phyloP scores from a whole-genome alignment of 2,113 vertebrate genomes.

The Entomyzon cyanotis region DNA sequence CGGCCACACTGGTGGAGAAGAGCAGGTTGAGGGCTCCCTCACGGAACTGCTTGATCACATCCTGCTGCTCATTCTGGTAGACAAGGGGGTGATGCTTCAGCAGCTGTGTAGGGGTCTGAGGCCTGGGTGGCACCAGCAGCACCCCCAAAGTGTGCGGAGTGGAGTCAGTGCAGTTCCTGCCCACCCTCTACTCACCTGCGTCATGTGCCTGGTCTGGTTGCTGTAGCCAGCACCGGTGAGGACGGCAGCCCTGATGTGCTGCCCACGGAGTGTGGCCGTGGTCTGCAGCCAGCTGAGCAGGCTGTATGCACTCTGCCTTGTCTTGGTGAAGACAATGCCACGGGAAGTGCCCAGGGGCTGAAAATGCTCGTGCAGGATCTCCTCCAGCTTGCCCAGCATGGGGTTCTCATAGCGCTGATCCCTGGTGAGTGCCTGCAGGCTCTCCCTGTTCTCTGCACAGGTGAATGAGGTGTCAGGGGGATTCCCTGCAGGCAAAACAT shows the following conservation, averaged over 20 bases:
- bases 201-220: conserved; percentile 84
- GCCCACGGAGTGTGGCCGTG: conserved; percentile 27
- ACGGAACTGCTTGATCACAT: conserved; percentile 82
- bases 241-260: conserved; percentile 73
- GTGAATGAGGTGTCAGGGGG: accelerated
- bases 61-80: conserved; percentile 76
- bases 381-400: conserved; percentile 79
- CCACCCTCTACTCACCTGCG: conserved; percentile 76
- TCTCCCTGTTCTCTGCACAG: conserved; percentile 68
- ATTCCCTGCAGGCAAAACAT: accelerated
- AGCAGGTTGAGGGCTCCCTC: conserved; percentile 82
- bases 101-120: accelerated
- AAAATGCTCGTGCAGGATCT: conserved; percentile 80
- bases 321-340: conserved; percentile 86
- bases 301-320: conserved; percentile 79
- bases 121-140: accelerated
- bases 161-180: background rate
- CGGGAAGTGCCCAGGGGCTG: conserved; percentile 15
- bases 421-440: conserved; percentile 56
- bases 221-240: conserved; percentile 79
- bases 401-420: conserved; percentile 80
- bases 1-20: conserved; percentile 90
- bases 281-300: conserved; percentile 83
- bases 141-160: background rate
- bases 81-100: background rate